Evolutionary conservation across 1,140 invertebrate genomes (phyloP), one percentile per base, ranked within the genome.

Genomic region (Drosophila ananassae): DNA sequence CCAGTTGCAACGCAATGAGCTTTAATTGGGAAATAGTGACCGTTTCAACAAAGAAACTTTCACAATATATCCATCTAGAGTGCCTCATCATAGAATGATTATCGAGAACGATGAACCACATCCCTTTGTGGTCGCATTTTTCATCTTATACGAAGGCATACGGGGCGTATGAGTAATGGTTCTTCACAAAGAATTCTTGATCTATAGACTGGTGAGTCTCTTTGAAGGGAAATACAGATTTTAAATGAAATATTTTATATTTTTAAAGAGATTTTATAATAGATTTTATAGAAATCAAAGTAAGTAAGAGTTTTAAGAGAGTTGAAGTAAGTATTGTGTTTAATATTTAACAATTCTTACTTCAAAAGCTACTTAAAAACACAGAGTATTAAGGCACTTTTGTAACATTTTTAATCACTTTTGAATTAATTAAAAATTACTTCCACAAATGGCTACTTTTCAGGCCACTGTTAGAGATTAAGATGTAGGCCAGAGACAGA

Each of bases 401-500:
- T 28, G 7, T 6, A 6, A 5, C 5, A 5, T 6, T n/a, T 47
- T 69, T 59, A 69, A 72, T 53, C 37, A 59, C 12, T 10, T 37
- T 51, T 30, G 34, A 39, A 7, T 2, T 12, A 55, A 37, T 30
- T 55, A 13, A 44, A 12, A 41, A 46, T 13, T 2, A 44, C 13
- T 17, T 10, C 50, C 32, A 24, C 34, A 30, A 37, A 28, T 28
- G n/a, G 25, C 13, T 10, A 22, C 24, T 60, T 50, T 73, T 52
- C 13, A 32, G 50, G 17, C 21, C 32, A n/a, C 48, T 47, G 25
- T 30, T 13, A 32, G 39, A 72, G 78, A 87, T 87, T 57, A 78
- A 85, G 61, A 85, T 75, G 69, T 75, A 67, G 82, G 69, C 61
- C 56, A 32, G 10, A 32, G 50, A 7, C 32, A 32, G 30, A 32